Evolutionary conservation across 2,797 vertebrate genomes (phyloP).

Genomic region (Sebastes matsubarae): DNA sequence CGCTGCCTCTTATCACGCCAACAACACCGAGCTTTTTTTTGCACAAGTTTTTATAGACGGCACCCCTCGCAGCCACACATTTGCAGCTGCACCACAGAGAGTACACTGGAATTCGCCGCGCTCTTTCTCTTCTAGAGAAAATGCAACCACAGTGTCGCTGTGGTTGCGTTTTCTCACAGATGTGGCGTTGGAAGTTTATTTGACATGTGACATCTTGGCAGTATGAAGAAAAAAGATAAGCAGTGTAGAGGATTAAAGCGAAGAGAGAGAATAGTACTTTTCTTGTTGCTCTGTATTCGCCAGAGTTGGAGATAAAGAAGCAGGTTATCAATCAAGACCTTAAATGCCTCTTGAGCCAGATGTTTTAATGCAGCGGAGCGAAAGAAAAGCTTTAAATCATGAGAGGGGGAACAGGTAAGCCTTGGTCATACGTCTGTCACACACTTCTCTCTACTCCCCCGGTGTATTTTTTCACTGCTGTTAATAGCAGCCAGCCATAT

Average conservation of each 20-base stretch:
- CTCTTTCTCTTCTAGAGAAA: constrained; percentile 42
- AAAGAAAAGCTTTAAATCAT: constrained; percentile 47
- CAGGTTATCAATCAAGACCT: constrained; percentile 42
- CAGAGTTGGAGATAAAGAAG: constrained; percentile 29
- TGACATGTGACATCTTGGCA: constrained; percentile 1
- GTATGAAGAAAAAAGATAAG: constrained; percentile 30
- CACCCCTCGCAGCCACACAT: constrained; percentile 19
- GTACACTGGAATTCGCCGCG: constrained; percentile 27
- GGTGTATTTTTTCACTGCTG: constrained; percentile 48
- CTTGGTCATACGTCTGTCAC: constrained; percentile 20
- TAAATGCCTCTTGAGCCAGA: constrained; percentile 62
- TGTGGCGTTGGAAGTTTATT: constrained; percentile 17
- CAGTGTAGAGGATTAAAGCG: constrained; percentile 12
- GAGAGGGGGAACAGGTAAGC: constrained; percentile 44
- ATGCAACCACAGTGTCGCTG: constrained; percentile 28
- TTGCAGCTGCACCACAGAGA: constrained; percentile 48
- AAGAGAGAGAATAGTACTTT: background rate
- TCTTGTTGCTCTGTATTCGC: background rate
- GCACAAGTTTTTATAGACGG: background rate
- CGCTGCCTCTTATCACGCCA: constrained; percentile 1
- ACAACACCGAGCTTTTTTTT: background rate
- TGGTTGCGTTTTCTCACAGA: constrained; percentile 24
- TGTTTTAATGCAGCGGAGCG: constrained; percentile 40
- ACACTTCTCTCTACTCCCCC: constrained; percentile 10
- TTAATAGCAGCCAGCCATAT: constrained; percentile 74